These are phyloP conservation scores for Barbus barbus DNA, from an alignment of 2,113 vertebrate species.

Conservation along the genomic window DNA sequence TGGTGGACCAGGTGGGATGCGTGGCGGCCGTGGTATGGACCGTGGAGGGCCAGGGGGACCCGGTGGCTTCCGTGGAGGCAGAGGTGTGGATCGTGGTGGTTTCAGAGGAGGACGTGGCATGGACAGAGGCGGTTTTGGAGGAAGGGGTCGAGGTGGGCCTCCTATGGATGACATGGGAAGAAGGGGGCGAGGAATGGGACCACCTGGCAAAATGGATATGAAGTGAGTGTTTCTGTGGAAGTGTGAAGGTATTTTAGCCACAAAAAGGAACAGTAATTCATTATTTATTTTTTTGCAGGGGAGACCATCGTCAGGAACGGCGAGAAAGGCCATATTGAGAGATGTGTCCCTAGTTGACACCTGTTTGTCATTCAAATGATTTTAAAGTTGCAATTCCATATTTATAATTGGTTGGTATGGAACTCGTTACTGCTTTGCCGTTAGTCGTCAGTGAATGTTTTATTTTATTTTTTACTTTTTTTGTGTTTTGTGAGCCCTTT, in stretches of 20 bases:
- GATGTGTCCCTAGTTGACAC: neutral
- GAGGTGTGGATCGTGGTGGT: slow-evolving; percentile 88
- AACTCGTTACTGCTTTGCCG: slow-evolving; percentile 21
- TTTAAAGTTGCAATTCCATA: slow-evolving; percentile 61
- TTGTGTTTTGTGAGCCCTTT: slow-evolving; percentile 35
- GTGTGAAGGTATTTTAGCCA: neutral
- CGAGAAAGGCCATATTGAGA: slow-evolving; percentile 60
- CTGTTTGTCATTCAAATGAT: slow-evolving; percentile 42
- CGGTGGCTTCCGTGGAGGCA: slow-evolving; percentile 89
- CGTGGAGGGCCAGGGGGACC: slow-evolving; percentile 83
- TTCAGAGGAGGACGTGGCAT: slow-evolving; percentile 88
- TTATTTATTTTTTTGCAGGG: slow-evolving; percentile 33
- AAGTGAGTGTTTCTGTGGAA: slow-evolving; percentile 47
- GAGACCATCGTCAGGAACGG: slow-evolving; percentile 62
- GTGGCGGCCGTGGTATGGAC: slow-evolving; percentile 91
- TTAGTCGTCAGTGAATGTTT: slow-evolving; percentile 43
- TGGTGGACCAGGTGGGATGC: slow-evolving; percentile 90
- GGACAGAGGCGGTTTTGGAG: slow-evolving; percentile 90
- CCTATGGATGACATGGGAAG: slow-evolving; percentile 92
- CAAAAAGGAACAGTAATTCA: neutral
- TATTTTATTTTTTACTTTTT: slow-evolving; percentile 46
- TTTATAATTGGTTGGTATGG: slow-evolving; percentile 51
- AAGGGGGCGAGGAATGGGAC: slow-evolving; percentile 74
- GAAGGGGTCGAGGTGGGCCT: slow-evolving; percentile 82
- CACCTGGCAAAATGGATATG: slow-evolving; percentile 64